Evolutionary conservation across 2,888 invertebrate genomes (phyloP).

Genomic region (Auanema sp.): DNA sequence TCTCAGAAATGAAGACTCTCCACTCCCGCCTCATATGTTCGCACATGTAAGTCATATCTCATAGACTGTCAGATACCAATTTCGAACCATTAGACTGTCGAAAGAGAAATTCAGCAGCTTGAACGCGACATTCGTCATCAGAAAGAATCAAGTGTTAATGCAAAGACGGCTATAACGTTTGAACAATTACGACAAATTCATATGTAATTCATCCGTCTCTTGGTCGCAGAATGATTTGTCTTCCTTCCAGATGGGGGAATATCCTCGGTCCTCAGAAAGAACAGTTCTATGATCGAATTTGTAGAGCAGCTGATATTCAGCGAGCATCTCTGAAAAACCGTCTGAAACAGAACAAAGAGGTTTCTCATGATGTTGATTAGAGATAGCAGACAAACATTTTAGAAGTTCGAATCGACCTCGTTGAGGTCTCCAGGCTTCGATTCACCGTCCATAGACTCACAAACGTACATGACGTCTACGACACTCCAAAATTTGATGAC

Average conservation of each 20-base stretch:
- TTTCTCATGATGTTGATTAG: background rate
- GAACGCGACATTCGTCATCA: conserved; percentile 43
- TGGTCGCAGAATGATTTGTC: too few species aligned
- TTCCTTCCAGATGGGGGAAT: conserved; percentile 36
- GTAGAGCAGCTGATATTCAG: conserved; percentile 47
- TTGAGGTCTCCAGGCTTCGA: background rate
- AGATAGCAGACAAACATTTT: background rate
- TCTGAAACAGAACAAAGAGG: conserved; percentile 45
- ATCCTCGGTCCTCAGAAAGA: conserved; percentile 44
- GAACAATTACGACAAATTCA: conserved; percentile 43
- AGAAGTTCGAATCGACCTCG: conserved; percentile 19
- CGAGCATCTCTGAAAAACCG: conserved; percentile 46
- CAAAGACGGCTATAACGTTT: conserved; percentile 47
- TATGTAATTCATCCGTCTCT: conserved; percentile 30
- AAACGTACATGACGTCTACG: conserved; percentile 25
- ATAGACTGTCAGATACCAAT: too few species aligned
- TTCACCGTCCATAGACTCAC: conserved; percentile 20
- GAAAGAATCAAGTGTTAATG: conserved; percentile 44
- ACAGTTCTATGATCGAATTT: conserved; percentile 42
- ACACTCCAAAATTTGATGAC: conserved; percentile 26
- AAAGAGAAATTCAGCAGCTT: conserved; percentile 35
- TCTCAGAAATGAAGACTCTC: too few species aligned
- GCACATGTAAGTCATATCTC: too few species aligned
- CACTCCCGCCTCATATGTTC: too few species aligned
- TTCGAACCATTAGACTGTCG: too few species aligned